Conservation (phyloP, 2,888 invertebrate genomes). For the Hylaea fasciaria region DNA sequence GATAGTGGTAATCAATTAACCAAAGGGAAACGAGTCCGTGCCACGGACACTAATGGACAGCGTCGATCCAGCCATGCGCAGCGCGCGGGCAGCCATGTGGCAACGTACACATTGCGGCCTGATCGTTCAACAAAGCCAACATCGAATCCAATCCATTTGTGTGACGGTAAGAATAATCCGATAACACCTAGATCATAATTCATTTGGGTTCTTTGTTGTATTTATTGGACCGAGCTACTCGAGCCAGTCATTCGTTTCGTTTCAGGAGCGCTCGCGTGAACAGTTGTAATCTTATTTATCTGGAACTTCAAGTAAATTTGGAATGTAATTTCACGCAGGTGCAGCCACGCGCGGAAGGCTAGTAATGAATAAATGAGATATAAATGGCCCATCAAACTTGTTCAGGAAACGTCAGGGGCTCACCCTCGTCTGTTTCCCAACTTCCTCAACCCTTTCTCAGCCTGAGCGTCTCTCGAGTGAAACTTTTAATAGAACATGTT, state of each 20-base stretch:
- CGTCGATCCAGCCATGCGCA: constrained; percentile 11
- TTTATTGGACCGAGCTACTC: no score
- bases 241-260: no score
- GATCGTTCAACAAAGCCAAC: constrained; percentile 19
- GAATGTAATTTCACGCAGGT: background rate
- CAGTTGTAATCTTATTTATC: background rate
- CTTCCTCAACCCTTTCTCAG: constrained; percentile 11
- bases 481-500: constrained; percentile 24
- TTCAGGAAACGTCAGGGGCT: constrained; percentile 12
- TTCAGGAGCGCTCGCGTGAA: no score
- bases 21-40: constrained; percentile 1
- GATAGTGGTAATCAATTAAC: constrained; percentile 10
- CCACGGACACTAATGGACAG: background rate
- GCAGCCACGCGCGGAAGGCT: background rate
- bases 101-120: constrained; percentile 14
- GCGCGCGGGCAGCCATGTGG: constrained; percentile 15
- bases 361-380: constrained; percentile 4
- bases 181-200: background rate
- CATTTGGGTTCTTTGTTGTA: background rate
- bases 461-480: constrained; percentile 3
- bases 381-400: constrained; percentile 18
- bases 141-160: constrained; percentile 27
- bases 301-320: background rate
- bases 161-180: constrained; percentile 7
- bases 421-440: constrained; percentile 24